A percentile compares a stretch with the other conserved stretches of the same genome.
These are phyloP conservation scores for Megaceryle maxima DNA, from an alignment of 2,113 vertebrate species.

Conservation along the genomic window DNA sequence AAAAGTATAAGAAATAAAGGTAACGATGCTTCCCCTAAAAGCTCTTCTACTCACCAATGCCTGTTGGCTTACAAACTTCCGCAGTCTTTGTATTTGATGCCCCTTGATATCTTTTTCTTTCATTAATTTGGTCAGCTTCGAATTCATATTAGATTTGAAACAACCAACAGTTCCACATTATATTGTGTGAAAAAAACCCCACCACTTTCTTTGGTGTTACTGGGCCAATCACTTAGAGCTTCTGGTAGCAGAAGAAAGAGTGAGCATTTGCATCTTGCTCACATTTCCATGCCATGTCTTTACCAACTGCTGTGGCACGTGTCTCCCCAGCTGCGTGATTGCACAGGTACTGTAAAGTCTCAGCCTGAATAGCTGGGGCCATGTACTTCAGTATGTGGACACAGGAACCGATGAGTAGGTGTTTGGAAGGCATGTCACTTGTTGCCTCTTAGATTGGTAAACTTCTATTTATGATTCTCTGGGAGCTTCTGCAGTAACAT, in stretches of 20 bases:
- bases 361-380: not conserved
- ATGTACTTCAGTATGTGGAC: not conserved
- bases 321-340: rapidly evolving
- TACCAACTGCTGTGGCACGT: rapidly evolving
- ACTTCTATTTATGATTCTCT: not conserved
- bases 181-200: not conserved
- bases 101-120: not conserved
- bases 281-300: rapidly evolving
- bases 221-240: not conserved
- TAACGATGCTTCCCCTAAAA: not conserved
- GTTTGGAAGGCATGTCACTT: rapidly evolving
- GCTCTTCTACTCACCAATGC: not conserved
- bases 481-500: not conserved
- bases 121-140: not conserved
- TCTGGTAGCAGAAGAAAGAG: not conserved
- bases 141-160: not conserved
- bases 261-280: not conserved
- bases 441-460: not conserved
- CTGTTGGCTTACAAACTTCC: not conserved
- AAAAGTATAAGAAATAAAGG: not conserved
- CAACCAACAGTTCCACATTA: not conserved
- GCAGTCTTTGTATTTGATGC: not conserved
- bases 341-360: not conserved
- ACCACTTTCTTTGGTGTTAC: not conserved
- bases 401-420: not conserved